Percentiles rank a stretch among this genome's conserved stretches.
Conservation (phyloP, 1,140 invertebrate species). For the Bombyx mori region DNA sequence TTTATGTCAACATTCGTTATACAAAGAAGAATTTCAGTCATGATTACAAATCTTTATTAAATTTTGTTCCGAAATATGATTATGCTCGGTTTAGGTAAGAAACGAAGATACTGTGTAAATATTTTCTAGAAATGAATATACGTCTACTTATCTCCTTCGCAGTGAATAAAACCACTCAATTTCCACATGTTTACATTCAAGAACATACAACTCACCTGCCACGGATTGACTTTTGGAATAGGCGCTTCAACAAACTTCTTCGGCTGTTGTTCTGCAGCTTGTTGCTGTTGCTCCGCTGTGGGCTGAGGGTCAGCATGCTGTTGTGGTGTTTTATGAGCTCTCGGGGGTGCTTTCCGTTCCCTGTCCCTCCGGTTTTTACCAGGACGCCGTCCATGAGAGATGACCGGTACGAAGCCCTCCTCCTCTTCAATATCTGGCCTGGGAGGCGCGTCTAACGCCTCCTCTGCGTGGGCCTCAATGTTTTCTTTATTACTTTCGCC, state of each 20-base stretch:
- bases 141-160: no score
- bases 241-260: slow-evolving; percentile 75
- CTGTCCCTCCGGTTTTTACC: slow-evolving; percentile 48
- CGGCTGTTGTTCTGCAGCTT: slow-evolving; percentile 41
- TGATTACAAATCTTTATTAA: no score
- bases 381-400: slow-evolving; percentile 51
- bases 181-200: slow-evolving; percentile 1
- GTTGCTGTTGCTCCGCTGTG: slow-evolving; percentile 35
- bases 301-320: slow-evolving; percentile 34
- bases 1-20: no score
- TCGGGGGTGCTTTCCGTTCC: slow-evolving; percentile 46
- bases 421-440: slow-evolving; percentile 53
- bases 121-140: no score
- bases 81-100: background rate
- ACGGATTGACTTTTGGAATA: slow-evolving; percentile 74
- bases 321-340: slow-evolving; percentile 41
- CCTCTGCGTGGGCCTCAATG: slow-evolving; percentile 48
- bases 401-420: slow-evolving; percentile 68
- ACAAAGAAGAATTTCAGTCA: no score
- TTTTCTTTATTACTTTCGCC: slow-evolving; percentile 65
- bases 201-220: slow-evolving; percentile 61
- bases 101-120: background rate
- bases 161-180: slow-evolving; percentile 5
- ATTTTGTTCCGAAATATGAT: background rate
- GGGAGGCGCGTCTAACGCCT: slow-evolving; percentile 39